A percentile compares a stretch with the other conserved stretches of the same genome.
Conservation (phyloP, 2,888 invertebrate genomes). For the Venusia cambrica region DNA sequence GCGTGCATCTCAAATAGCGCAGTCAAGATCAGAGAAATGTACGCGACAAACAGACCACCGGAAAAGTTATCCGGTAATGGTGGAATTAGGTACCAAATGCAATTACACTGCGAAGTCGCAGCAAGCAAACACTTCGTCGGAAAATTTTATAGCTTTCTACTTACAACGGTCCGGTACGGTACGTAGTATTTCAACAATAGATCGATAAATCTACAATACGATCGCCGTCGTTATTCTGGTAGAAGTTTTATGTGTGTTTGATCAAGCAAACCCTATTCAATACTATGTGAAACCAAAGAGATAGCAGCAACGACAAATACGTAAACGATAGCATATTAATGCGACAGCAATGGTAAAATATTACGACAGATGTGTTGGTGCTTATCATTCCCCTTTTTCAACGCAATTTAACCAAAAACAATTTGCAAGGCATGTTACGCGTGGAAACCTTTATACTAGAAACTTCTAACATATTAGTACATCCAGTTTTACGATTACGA, state of each 20-base stretch:
- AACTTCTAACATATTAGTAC: slow-evolving; percentile 13
- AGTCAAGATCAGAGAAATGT: slow-evolving; percentile 25
- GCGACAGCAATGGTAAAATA: too few relatives aligned
- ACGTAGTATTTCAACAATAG: slow-evolving; percentile 37
- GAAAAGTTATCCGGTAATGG: slow-evolving; percentile 45
- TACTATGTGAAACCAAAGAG: too few relatives aligned
- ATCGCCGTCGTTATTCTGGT: slow-evolving; percentile 4
- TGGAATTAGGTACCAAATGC: slow-evolving; percentile 49
- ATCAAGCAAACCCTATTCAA: neutral
- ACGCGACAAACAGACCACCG: slow-evolving; percentile 33
- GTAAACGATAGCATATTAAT: too few relatives aligned
- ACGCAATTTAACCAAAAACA: too few relatives aligned
- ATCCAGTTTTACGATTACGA: slow-evolving; percentile 20
- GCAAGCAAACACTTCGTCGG: slow-evolving; percentile 38
- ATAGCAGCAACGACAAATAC: too few relatives aligned
- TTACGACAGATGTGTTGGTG: too few relatives aligned
- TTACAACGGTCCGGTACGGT: slow-evolving; percentile 37
- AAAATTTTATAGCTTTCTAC: slow-evolving; percentile 63
- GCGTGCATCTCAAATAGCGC: too few relatives aligned
- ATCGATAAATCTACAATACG: slow-evolving; percentile 16
- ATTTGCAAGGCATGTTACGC: slow-evolving; percentile 14
- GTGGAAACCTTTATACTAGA: slow-evolving; percentile 13
- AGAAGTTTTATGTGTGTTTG: neutral
- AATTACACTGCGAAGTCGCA: slow-evolving; percentile 48
- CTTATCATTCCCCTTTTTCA: too few relatives aligned